Conservation (phyloP, 2,888 invertebrate species). For the Lottia gigantea region DNA sequence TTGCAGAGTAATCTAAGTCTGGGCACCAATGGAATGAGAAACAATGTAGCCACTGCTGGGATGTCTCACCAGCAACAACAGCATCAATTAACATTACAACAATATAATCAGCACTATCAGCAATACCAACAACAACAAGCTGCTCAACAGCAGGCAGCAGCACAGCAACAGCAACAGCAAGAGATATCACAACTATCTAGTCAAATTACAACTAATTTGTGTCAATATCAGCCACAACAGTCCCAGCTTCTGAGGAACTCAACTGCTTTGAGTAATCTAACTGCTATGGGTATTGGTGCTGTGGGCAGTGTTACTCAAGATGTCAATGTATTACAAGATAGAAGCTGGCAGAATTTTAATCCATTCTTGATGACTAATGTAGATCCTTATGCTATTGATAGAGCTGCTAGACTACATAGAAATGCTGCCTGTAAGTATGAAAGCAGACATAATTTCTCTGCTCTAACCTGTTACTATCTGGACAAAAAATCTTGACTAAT, state of each 20-base stretch:
- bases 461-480: too few relatives aligned
- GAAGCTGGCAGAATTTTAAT: constrained; percentile 5
- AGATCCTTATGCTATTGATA: constrained; percentile 71
- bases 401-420: constrained; percentile 76
- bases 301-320: constrained; percentile 1
- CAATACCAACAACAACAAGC: neutral
- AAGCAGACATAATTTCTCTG: too few relatives aligned
- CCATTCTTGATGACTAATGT: constrained; percentile 45
- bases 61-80: constrained; percentile 18
- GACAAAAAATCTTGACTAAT: too few relatives aligned
- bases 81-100: constrained; percentile 6
- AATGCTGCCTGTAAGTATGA: constrained; percentile 75
- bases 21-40: constrained; percentile 19
- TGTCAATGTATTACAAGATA: constrained; percentile 1
- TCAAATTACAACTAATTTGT: neutral
- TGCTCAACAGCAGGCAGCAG: constrained; percentile 1
- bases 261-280: neutral
- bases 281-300: neutral
- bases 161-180: constrained; percentile 21
- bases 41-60: constrained; percentile 34
- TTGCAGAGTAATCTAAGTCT: neutral
- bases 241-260: neutral
- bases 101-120: neutral
- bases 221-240: constrained; percentile 10
- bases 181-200: constrained; percentile 14